These are phyloP conservation scores for Novumbra hubbsi DNA, from an alignment of 2,797 vertebrate species.

Conservation along the genomic window DNA sequence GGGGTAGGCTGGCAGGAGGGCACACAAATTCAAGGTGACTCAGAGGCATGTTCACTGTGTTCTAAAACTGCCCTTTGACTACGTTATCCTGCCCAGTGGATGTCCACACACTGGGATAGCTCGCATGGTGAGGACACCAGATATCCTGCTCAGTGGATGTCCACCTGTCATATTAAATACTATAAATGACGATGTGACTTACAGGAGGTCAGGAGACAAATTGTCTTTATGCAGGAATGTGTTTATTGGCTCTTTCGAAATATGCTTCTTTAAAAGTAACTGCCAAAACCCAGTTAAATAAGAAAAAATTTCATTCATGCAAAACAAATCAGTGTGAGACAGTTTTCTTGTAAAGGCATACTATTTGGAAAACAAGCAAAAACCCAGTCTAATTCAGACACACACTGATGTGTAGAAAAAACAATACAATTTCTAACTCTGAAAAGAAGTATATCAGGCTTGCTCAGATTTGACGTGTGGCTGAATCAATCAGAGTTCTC, in stretches of 20 bases:
- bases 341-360: too few species aligned
- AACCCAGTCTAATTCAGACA: too few species aligned
- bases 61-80: neutral
- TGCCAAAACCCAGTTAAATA: neutral
- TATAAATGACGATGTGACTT: neutral
- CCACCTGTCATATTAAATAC: neutral
- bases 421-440: too few species aligned
- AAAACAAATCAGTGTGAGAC: neutral
- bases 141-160: neutral
- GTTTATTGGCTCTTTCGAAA: slow-evolving; percentile 4
- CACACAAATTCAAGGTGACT: neutral
- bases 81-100: neutral
- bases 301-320: neutral
- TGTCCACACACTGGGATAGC: neutral
- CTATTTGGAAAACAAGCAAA: too few species aligned
- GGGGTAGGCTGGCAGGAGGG: neutral
- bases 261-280: neutral
- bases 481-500: too few species aligned
- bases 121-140: neutral
- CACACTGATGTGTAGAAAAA: too few species aligned
- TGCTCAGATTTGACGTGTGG: too few species aligned
- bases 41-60: neutral
- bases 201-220: neutral
- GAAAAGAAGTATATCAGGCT: too few species aligned
- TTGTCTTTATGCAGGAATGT: neutral